Base-by-base conservation (phyloP, 2,888 invertebrate genomes). In the Lagria hirta region DNA sequence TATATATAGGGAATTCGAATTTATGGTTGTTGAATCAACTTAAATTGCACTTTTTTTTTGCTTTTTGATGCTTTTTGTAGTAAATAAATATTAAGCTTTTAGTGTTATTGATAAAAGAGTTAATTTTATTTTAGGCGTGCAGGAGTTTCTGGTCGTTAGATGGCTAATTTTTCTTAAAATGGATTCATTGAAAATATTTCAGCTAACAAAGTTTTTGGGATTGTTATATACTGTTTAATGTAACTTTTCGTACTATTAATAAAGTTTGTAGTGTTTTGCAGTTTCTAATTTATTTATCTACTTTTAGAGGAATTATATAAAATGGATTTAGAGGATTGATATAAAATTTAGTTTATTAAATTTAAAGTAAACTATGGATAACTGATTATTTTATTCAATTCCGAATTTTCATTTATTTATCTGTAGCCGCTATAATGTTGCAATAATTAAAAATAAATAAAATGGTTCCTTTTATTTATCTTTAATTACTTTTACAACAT, bases 51-150 rank as follows among this genome's bases (percentile, higher is more conserved):
- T 22, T 27, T 23, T 21, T 22, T 14, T 34, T 14, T 22, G n/a
- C n/a, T n/a, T n/a, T n/a, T n/a, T n/a, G n/a, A n/a, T n/a, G n/a
- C n/a, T n/a, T n/a, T n/a, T n/a, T n/a, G n/a, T n/a, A n/a, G n/a
- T n/a, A n/a, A n/a, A n/a, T n/a, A n/a, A n/a, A n/a, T n/a, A n/a
- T n/a, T n/a, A n/a, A n/a, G n/a, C n/a, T n/a, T n/a, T n/a, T n/a
- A n/a, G n/a, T n/a, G n/a, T n/a, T n/a, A n/a, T n/a, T n/a, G n/a
- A n/a, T n/a, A n/a, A n/a, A n/a, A n/a, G n/a, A n/a, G n/a, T n/a
- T n/a, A n/a, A n/a, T n/a, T n/a, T n/a, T n/a, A n/a, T 65, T 65
- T 24, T 57, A 65, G 64, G 62, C 65, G 65, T 49, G 61, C 62
- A 42, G 64, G 63, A 52, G 62, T 63, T 36, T 59, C 61, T 47